Percentiles rank a stretch among this genome's conserved stretches.
phyloP scores from a whole-genome alignment of 2,797 vertebrate genomes.

The Dermochelys coriacea region DNA sequence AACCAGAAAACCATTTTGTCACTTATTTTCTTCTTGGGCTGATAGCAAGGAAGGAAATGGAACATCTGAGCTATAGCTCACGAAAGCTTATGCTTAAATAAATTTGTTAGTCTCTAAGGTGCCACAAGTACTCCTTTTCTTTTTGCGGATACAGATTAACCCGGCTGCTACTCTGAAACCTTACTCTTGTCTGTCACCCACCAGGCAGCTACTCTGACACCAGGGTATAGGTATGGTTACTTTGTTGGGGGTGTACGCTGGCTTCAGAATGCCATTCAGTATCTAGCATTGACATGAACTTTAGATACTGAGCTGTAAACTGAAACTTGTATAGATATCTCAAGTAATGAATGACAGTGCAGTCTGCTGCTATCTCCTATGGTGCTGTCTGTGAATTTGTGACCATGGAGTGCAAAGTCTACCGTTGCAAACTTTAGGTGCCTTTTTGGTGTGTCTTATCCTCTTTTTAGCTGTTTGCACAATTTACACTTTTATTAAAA shows the following conservation, averaged over 20 bases:
- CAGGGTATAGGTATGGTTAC: not conserved
- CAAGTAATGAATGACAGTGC: not conserved
- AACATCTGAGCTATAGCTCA: not conserved
- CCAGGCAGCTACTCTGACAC: not conserved
- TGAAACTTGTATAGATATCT: not conserved
- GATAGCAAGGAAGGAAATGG: not conserved
- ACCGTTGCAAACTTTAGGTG: not conserved
- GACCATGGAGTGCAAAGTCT: not conserved
- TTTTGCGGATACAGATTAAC: too few species aligned
- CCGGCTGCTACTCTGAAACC: too few species aligned
- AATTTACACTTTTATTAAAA: not conserved
- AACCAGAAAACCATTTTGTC: not conserved
- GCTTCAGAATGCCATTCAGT: slow-evolving; percentile 29
- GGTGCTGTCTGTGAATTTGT: not conserved
- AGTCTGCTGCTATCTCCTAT: not conserved
- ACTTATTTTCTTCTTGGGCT: not conserved
- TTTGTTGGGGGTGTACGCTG: not conserved
- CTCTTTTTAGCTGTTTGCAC: not conserved
- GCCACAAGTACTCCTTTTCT: too few species aligned
- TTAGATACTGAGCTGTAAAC: not conserved
- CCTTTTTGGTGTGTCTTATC: not conserved
- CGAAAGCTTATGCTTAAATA: too few species aligned
- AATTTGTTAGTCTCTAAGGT: too few species aligned
- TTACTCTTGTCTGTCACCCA: not conserved
- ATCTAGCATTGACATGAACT: not conserved